Evolutionary conservation across 2,113 vertebrate species (phyloP), one percentile per base, ranked within the genome.

Genomic region (Recurvirostra avosetta): DNA sequence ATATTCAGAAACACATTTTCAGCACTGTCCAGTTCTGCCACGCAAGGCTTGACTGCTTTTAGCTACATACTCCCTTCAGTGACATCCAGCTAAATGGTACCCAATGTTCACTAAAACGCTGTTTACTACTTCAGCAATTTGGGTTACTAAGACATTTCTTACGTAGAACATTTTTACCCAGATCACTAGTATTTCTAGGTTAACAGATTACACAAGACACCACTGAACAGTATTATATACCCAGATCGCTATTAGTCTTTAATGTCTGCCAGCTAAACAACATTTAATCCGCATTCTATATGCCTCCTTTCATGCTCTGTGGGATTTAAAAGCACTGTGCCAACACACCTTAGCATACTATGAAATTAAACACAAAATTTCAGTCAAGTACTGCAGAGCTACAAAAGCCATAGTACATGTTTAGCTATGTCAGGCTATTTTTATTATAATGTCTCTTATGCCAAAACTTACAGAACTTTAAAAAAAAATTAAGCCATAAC

Each of bases 381-480:
- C 8, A 7, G 53, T 77, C 73, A 56, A 74, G 36, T 34, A 82
- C 63, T 62, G 36, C 17, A 86, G 40, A 93, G 32, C 36, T 92
- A 78, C 67, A 75, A 38, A 86, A 91, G 47, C 41, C 59, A 88
- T 47, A 67, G 21, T 36, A 94, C 27, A 75, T 15, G 19, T 89
- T 95, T 72, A 95, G 67, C 43, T 85, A 85, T 43, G 36, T 76
- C 75, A 88, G 73, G 53, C 62, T 94, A 92, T 70, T 91, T 95
- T 93, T 96, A 92, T 75, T 86, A 71, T 38, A 36, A 61, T 34
- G 55, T 47, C 38, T 77, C 52, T 75, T 66, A 79, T 22, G 77
- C 86, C 86, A 90, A 86, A 92, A 90, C 56, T 91, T 92, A 87
- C 59, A 94, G 68, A 94, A 91, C 52, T 85, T 80, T 0, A 0